A percentile compares a stretch with the other conserved stretches of the same genome.
phyloP scores from a whole-genome alignment of 1,140 invertebrate genomes.

The Drosophila ohnishii region DNA sequence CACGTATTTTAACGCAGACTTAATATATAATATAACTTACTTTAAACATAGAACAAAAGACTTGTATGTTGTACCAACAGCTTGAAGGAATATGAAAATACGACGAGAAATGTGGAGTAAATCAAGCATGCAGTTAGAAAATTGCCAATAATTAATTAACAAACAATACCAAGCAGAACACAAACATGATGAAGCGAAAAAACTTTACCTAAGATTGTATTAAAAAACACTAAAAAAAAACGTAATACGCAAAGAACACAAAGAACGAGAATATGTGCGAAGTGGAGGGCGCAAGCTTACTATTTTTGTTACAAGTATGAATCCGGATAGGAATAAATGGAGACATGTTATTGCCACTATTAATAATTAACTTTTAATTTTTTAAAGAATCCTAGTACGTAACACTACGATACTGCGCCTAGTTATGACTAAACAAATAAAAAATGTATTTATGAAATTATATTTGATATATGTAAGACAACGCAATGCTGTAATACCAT shows the following conservation, averaged over 20 bases:
- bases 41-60: constrained; percentile 74
- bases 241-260: constrained; percentile 43
- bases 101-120: constrained; percentile 47
- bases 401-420: constrained; percentile 52
- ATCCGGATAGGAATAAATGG: constrained; percentile 27
- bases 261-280: constrained; percentile 45
- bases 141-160: constrained; percentile 78
- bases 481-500: constrained; percentile 78
- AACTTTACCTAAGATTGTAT: constrained; percentile 81
- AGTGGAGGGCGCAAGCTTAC: constrained; percentile 52
- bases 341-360: constrained; percentile 71
- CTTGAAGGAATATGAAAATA: constrained; percentile 55
- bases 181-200: constrained; percentile 26
- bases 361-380: constrained; percentile 75
- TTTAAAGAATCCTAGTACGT: constrained; percentile 62
- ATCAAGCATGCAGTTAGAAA: constrained; percentile 76
- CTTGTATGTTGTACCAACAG: constrained; percentile 68
- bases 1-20: constrained; percentile 68
- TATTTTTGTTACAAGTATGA: constrained; percentile 74
- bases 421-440: constrained; percentile 66
- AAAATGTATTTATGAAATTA: constrained; percentile 76
- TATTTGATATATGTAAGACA: constrained; percentile 75
- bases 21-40: constrained; percentile 42
- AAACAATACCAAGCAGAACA: constrained; percentile 44
- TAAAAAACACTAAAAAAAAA: constrained; percentile 48